A percentile compares a stretch with the other conserved stretches of the same genome.
Conservation (phyloP, 2,113 vertebrate genomes). For the Embiotoca jacksoni region DNA sequence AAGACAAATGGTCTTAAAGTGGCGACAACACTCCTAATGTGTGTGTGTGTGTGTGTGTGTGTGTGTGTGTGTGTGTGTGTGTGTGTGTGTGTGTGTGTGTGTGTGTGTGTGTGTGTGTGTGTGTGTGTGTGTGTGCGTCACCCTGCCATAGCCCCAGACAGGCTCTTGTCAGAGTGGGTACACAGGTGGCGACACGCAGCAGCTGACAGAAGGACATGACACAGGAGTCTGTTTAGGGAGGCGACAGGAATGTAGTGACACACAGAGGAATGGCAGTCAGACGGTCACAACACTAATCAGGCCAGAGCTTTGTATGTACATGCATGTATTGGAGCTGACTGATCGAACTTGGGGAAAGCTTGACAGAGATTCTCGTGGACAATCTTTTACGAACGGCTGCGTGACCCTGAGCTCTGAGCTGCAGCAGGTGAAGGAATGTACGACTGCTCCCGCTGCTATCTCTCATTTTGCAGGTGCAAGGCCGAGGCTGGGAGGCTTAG, state of each 20-base stretch:
- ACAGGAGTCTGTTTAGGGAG: conserved; percentile 80
- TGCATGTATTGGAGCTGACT: conserved; percentile 4
- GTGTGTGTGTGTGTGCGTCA: conserved; percentile 33
- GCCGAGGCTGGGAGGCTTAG: conserved; percentile 10
- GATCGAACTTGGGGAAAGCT: conserved; percentile 29
- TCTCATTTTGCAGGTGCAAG: conserved; percentile 75
- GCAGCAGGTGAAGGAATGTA: conserved; percentile 58
- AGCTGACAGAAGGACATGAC: conserved; percentile 83
- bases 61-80: conserved; percentile 49
- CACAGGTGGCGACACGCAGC: conserved; percentile 78
- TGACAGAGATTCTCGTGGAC: not conserved
- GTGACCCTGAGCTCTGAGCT: conserved; percentile 47
- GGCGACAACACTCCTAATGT: conserved; percentile 61
- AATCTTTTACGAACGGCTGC: not conserved
- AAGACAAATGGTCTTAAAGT: conserved; percentile 76
- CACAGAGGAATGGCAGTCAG: conserved; percentile 52
- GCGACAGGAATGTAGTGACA: conserved; percentile 77
- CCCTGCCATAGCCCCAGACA: conserved; percentile 71
- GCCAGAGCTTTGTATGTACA: conserved; percentile 15
- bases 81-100: conserved; percentile 25
- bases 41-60: conserved; percentile 44
- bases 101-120: conserved; percentile 45
- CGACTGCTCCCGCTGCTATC: conserved; percentile 30
- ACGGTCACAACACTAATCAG: conserved; percentile 54
- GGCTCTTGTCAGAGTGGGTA: conserved; percentile 77